These are phyloP conservation scores for Bos indicus DNA, from an alignment of 2,113 vertebrate species.

Conservation along the genomic window DNA sequence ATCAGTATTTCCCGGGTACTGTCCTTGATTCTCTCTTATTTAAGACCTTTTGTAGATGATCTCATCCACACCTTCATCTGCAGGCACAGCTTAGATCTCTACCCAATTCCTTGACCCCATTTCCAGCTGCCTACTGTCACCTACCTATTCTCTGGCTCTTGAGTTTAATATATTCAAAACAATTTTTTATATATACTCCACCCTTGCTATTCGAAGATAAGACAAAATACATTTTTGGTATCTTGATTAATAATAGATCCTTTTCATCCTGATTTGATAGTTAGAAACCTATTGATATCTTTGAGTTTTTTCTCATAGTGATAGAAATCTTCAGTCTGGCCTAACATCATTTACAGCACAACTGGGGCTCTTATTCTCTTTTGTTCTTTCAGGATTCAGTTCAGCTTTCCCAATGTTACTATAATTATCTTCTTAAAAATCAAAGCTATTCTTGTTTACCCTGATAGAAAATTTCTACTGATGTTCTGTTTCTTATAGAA, in stretches of 20 bases:
- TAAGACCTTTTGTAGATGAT: neutral
- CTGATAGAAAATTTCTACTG: neutral
- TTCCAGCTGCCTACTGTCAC: neutral
- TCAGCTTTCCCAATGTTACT: neutral
- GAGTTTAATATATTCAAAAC: neutral
- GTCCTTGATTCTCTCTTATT: neutral
- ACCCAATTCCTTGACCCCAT: neutral
- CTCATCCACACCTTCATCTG: neutral
- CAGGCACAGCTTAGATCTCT: neutral
- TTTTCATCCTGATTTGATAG: neutral
- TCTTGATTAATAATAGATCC: neutral
- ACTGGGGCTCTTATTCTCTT: neutral
- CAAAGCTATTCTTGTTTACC: neutral
- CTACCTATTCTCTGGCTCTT: neutral
- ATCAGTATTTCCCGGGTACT: neutral
- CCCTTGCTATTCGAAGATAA: neutral
- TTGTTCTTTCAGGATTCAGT: neutral
- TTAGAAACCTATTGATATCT: neutral
- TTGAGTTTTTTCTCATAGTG: neutral
- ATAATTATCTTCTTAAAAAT: neutral
- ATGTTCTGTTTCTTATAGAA: neutral
- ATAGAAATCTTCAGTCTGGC: neutral
- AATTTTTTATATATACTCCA: neutral
- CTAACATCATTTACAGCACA: neutral
- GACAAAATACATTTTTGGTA: neutral